Evolutionary conservation across 2,113 vertebrate genomes (phyloP).

Genomic region (Ancistrus triradiatus): DNA sequence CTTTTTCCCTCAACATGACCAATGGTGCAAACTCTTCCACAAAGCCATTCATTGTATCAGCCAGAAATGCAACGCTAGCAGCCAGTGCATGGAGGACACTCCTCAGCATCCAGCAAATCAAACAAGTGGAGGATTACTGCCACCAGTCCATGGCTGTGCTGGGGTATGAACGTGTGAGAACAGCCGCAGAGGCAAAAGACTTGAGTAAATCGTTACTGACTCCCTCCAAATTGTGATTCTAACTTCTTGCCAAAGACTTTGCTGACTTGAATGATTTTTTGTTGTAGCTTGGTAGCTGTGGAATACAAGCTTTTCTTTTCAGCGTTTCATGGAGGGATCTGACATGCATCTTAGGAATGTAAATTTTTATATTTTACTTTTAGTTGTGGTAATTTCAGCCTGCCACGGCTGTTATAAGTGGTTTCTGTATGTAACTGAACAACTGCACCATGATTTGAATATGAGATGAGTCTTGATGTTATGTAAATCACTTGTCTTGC

Average conservation of each 20-base stretch:
- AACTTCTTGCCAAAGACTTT: slow-evolving; percentile 59
- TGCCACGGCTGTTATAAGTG: slow-evolving; percentile 52
- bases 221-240: slow-evolving; percentile 79
- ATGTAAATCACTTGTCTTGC: slow-evolving; percentile 59
- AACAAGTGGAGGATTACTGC: slow-evolving; percentile 97
- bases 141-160: slow-evolving; percentile 89
- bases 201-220: slow-evolving; percentile 88
- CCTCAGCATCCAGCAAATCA: slow-evolving; percentile 93
- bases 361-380: slow-evolving; percentile 40
- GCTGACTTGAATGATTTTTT: slow-evolving; percentile 51
- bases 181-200: slow-evolving; percentile 87
- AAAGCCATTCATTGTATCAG: slow-evolving; percentile 94
- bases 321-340: slow-evolving; percentile 49
- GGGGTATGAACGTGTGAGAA: slow-evolving; percentile 84
- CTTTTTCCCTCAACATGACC: slow-evolving; percentile 95
- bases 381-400: slow-evolving; percentile 46
- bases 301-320: slow-evolving; percentile 65
- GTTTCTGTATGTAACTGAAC: slow-evolving; percentile 44
- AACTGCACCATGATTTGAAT: slow-evolving; percentile 45
- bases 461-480: slow-evolving; percentile 49
- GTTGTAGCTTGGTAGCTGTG: slow-evolving; percentile 51
- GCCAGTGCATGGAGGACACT: slow-evolving; percentile 93
- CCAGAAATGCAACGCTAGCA: slow-evolving; percentile 90
- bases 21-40: slow-evolving; percentile 89
- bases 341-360: slow-evolving; percentile 65